Evolutionary conservation across 2,797 vertebrate species (phyloP), one percentile per base, ranked within the genome.

Genomic region (Rallus crepitans): DNA sequence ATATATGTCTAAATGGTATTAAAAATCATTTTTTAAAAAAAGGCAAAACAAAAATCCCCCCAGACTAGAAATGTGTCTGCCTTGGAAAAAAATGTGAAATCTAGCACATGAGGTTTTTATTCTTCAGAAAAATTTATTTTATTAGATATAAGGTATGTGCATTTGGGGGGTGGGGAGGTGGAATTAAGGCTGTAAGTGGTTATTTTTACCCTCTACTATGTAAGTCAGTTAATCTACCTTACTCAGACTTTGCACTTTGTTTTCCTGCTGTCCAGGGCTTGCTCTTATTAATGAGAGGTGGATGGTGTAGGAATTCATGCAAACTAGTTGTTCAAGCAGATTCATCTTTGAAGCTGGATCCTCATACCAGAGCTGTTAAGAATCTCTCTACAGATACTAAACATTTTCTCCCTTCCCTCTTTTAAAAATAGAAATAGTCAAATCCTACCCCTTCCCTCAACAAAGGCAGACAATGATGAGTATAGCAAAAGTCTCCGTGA

Each of bases 341-440:
- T 35, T 69, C 0, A 5, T 87, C 65, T 80, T 70, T 56, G 24
- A 70, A 73, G 25, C 28, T 78, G 16, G 6, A 73, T 84, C n/a
- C 61, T 86, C 9, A n/a, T 56, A 64, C 35, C 6, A 47, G 45
- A 65, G 14, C 15, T 76, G 10, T 57, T 77, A 56, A 33, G 18
- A 50, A 24, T 57, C n/a, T 35, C 17, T 71, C 8, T 40, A 15
- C 2, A 40, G 21, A 30, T 7, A 53, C 5, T 23, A 20, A 77
- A 17, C 3, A 47, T 12, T 23, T 39, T 4, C 27, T 6, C 11
- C 0, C 3, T 4, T 2, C 3, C 0, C 10, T 3, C 2, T 3
- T 2, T 5, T 4, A 19, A 45, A 45, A 45, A 45, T 45, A n/a
- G 6, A 59, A 73, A 14, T 18, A 20, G 9, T 40, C 2, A 59